Evolutionary conservation across 2,113 vertebrate genomes (phyloP), one percentile per base, ranked within the genome.

Genomic region (Istiophorus platypterus): DNA sequence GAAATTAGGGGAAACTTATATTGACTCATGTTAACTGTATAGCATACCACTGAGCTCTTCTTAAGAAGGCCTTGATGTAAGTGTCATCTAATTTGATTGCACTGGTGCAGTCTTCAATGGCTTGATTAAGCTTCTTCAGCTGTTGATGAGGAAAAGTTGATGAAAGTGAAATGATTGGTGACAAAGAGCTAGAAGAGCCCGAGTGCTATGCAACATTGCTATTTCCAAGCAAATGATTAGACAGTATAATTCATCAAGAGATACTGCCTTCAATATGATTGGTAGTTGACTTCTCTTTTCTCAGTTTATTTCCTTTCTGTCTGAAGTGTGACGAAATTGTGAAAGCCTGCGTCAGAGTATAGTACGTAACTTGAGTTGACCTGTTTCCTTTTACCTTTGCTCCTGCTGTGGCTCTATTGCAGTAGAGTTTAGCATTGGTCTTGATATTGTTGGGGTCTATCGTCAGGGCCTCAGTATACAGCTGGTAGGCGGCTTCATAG

Each of bases 381-480:
- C 6, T 9, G 34, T 27, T 34, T 26, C 12, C 8, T 10, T 93
- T 95, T 94, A 98, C 98, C 97, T 99, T 99, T 80, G 95, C 96
- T 74, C 98, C 98, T 77, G 98, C 97, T 0, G 97, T 97, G 51
- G 96, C 98, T 78, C 98, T 96, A 95, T 99, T 99, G 93, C 97
- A 99, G 96, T 96, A 99, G 76, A 99, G 96, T 94, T 99, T 99
- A 91, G 98, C 98, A 42, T 99, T 99, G 80, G 98, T 99, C 95
- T 99, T 99, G 92, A 98, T 99, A 91, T 99, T 99, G 91, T 98
- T 99, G 87, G 98, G 97, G 86, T 99, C 98, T 93, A 99, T 99
- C 67, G 92, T 91, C 83, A 99, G 94, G 45, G 98, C 98, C 78
- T 99, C 97, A 59, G 97, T 96, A 64, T 99, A 99, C n/a, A 99